Base-by-base conservation (phyloP, 2,113 vertebrate species). In the Tauraco erythrolophus region DNA sequence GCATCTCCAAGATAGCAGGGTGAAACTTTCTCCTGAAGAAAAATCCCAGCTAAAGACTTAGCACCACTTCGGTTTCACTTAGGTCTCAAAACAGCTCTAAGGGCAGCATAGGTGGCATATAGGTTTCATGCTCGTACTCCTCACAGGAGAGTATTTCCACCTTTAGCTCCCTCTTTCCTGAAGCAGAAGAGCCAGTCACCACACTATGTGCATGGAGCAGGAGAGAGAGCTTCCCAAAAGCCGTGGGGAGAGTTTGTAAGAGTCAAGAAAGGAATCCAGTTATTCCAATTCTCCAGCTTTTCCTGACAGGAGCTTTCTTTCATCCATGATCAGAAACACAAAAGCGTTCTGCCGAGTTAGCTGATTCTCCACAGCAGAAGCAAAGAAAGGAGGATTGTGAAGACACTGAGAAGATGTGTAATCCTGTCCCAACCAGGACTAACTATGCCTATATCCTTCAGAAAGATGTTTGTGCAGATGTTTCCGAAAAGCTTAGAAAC, bases 21-120 rank as follows among this genome's bases (percentile, higher is more conserved):
- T 91, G 86, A 95, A 96, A 97, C 46, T 89, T 92, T 87, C 74
- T 97, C 91, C 92, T 89, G 87, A 82, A 92, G 75, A 95, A 97
- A 91, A 95, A 91, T 94, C 92, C 94, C 91, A 91, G 84, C 76
- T 94, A 68, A 92, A 95, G 66, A 88, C 84, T 93, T 86, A 75
- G 48, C 80, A 91, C 76, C 85, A 91, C 92, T 97, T 96, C 60
- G 78, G 77, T 84, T 96, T 78, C 86, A 60, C 89, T 92, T 71
- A 75, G 69, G 91, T 94, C 92, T 93, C 91, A 71, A 78, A 94
- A 89, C 79, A 94, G 77, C 65, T 91, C 58, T 30, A 43, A 94
- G 74, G 25, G 46, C 70, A 61, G 41, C 50, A 1, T 78, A 82
- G 92, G 80, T 77, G 69, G 53, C n/a, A 61, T n/a, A 39, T 46